Conservation (phyloP, 2,888 invertebrate species). For the Stenodera caucasica region DNA sequence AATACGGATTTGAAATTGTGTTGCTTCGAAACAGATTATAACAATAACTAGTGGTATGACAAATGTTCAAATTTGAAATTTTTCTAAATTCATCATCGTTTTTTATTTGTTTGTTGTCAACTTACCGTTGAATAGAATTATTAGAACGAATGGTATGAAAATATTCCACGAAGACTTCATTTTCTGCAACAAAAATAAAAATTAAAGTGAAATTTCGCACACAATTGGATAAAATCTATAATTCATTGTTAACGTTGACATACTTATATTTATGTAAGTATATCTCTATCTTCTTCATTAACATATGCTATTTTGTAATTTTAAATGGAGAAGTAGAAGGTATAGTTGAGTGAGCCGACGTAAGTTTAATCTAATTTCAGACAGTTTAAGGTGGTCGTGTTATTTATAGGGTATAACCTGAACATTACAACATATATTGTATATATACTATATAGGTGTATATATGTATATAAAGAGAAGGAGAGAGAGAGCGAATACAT, state of each 20-base stretch:
- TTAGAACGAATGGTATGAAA: slow-evolving; percentile 17
- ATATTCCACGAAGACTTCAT: slow-evolving; percentile 31
- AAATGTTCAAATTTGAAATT: too few species aligned
- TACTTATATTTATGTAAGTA: slow-evolving; percentile 32
- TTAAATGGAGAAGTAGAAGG: slow-evolving; percentile 15
- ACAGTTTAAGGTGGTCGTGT: slow-evolving; percentile 29
- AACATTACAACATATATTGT: slow-evolving; percentile 16
- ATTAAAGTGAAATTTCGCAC: too few species aligned
- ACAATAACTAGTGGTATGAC: neutral
- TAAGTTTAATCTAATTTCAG: slow-evolving; percentile 30
- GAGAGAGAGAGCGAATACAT: neutral
- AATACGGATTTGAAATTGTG: neutral
- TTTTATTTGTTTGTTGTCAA: neutral
- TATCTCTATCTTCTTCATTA: slow-evolving; percentile 19
- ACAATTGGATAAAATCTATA: too few species aligned
- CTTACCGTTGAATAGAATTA: slow-evolving; percentile 31
- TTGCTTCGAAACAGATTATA: neutral
- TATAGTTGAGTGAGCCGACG: slow-evolving; percentile 20
- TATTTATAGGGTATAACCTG: slow-evolving; percentile 29
- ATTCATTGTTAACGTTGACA: slow-evolving; percentile 37
- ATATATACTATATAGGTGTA: too few species aligned
- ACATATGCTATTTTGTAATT: slow-evolving; percentile 15
- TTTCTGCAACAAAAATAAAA: slow-evolving; percentile 32
- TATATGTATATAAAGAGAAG: too few species aligned
- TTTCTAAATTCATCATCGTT: too few species aligned